These are phyloP conservation scores for Neolamprologus kungweensis DNA, from an alignment of 2,113 vertebrate genomes.

Conservation along the genomic window DNA sequence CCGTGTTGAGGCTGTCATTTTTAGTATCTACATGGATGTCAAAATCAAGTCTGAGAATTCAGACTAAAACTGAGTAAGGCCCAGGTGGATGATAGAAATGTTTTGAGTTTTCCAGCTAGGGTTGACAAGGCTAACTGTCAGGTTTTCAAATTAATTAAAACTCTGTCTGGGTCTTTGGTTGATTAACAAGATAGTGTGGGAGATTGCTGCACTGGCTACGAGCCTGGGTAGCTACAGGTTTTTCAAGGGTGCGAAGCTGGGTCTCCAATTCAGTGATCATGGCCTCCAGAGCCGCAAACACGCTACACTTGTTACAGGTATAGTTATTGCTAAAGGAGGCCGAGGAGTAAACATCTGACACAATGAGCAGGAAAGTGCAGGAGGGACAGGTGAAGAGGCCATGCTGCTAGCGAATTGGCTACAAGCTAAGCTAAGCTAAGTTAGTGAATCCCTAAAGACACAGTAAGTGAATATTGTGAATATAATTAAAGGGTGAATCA, in stretches of 20 bases:
- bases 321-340: neutral
- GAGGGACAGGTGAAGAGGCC: neutral
- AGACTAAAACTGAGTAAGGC: neutral
- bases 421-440: neutral
- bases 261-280: neutral
- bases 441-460: neutral
- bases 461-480: neutral
- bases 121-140: neutral
- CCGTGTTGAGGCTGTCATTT: neutral
- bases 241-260: neutral
- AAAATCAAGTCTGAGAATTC: neutral
- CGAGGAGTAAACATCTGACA: neutral
- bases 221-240: neutral
- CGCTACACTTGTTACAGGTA: neutral
- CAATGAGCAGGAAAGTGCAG: neutral
- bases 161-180: neutral
- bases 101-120: neutral
- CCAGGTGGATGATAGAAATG: neutral
- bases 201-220: neutral
- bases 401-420: neutral
- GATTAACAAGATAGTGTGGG: neutral
- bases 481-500: neutral
- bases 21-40: neutral
- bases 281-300: neutral
- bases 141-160: neutral